Percentiles rank a stretch among this genome's conserved stretches.
These are phyloP conservation scores for Sussaba pulchella DNA, from an alignment of 2,888 invertebrate species.

Conservation along the genomic window DNA sequence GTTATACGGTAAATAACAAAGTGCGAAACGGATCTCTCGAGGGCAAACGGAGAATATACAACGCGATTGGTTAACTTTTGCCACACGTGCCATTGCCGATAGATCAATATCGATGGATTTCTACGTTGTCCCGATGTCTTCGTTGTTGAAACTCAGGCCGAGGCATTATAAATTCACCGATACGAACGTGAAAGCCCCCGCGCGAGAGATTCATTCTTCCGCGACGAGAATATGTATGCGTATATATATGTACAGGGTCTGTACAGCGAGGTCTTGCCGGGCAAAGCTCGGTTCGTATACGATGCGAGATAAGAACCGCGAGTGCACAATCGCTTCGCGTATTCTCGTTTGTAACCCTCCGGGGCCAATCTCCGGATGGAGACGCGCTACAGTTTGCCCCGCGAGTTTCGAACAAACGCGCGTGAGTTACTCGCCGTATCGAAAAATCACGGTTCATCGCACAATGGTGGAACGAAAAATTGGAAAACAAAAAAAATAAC, in stretches of 20 bases:
- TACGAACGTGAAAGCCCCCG: slow-evolving; percentile 78
- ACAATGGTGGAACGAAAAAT: slow-evolving; percentile 32
- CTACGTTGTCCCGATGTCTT: slow-evolving; percentile 61
- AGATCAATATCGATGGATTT: slow-evolving; percentile 63
- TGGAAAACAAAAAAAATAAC: slow-evolving; percentile 22
- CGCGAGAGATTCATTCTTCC: slow-evolving; percentile 73
- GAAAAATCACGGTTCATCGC: slow-evolving; percentile 43
- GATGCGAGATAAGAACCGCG: slow-evolving; percentile 68
- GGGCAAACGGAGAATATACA: slow-evolving; percentile 48
- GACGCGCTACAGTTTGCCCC: slow-evolving; percentile 36
- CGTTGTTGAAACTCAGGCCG: slow-evolving; percentile 53
- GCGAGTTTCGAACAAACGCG: slow-evolving; percentile 50
- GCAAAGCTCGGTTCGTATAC: slow-evolving; percentile 52
- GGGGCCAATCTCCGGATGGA: slow-evolving; percentile 66
- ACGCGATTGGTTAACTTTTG: slow-evolving; percentile 36
- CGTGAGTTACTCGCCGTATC: slow-evolving; percentile 48
- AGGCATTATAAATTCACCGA: slow-evolving; percentile 77
- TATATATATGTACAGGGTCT: too few species aligned
- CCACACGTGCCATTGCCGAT: slow-evolving; percentile 50
- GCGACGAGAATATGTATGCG: too few species aligned
- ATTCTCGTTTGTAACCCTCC: slow-evolving; percentile 37
- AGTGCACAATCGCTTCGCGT: slow-evolving; percentile 66
- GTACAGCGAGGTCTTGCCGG: slow-evolving; percentile 55
- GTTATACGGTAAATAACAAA: slow-evolving; percentile 17
- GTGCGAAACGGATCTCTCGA: slow-evolving; percentile 19